Base-by-base conservation (phyloP, 2,113 vertebrate species). In the Ciconia stormi region DNA sequence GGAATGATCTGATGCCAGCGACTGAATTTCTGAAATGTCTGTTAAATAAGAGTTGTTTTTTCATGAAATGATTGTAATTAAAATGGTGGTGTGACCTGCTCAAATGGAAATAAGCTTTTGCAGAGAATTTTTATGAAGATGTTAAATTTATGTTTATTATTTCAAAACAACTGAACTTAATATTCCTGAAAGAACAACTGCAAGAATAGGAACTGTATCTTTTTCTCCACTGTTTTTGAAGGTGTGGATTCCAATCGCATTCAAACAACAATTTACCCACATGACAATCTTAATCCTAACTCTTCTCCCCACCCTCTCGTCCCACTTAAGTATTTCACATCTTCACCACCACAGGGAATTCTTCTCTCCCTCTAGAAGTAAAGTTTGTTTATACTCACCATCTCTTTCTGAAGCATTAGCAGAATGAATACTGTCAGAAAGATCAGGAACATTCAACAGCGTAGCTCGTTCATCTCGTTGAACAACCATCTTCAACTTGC, bases 21-120 rank as follows among this genome's bases (percentile, higher is more conserved):
- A 99, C 98, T 99, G 99, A 97, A 99, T 99, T 98, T 99, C 99
- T 98, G 99, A 99, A 98, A 99, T 99, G 98, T 99, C 99, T 99
- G 98, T 98, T 95, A 97, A 98, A 98, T 71, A 95, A 97, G 98
- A 97, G 82, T 94, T 91, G 80, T 83, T 95, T 95, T 96, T 21
- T 66, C 78, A 96, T 89, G 92, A 97, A 93, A 97, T 96, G 94
- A 96, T 20, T 49, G 72, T 27, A 96, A 93, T 93, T 87, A 91
- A 96, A 97, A 96, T 82, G 97, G 77, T 66, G 91, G 95, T 5
- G 4, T 63, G 96, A 89, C 81, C 88, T 83, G 91, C 77, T 81
- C 59, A 96, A 94, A 96, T 78, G 91, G 65, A 87, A 89, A 79
- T 82, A 96, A 97, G 91, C 93, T 93, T 95, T 44, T 72, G 92